Evolutionary conservation across 2,113 vertebrate species (phyloP), one percentile per base, ranked within the genome.

Genomic region (Trogon melanurus): DNA sequence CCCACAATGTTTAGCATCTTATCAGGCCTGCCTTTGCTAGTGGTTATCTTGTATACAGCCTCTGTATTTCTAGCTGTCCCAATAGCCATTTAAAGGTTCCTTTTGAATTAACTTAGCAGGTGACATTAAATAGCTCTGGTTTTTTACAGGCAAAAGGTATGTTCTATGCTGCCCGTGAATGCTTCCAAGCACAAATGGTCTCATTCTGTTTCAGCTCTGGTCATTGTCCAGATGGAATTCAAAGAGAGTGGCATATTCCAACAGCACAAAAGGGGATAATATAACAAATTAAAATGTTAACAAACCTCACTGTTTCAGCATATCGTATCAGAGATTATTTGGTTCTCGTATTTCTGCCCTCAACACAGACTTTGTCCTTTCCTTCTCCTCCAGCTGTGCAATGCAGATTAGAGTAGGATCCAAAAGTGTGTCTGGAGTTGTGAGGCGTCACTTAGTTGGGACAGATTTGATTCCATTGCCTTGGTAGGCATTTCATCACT

Each of bases 261-360:
- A 61, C 50, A 76, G 57, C 50, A 75, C 81, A 67, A 73, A 91
- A 90, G 51, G 75, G 79, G 34, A 78, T 93, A 85, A 85, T 93
- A 83, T 58, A 80, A 62, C 54, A 94, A 88, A 90, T 91, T 76
- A 88, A 90, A 90, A 86, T 51, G 67, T 94, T 89, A 93, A 89
- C 88, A 94, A 92, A 81, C 58, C 70, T 79, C 30, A 72, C 21
- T 83, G 30, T 29, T 90, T 82, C 45, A 76, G 11, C 22, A 22
- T 15, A 26, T 61, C 7, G 0, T 62, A 80, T 70, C 75, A 70
- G 50, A 83, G 91, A 61, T 85, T 20, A 45, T 54, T 79, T 93
- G 10, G 10, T 61, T 91, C 58, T 80, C 50, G 73, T 73, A 25
- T 54, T 88, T 88, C 50, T 88, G n/a, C 25, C 15, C n/a, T 85